Percentiles rank a stretch among this genome's conserved stretches.
These are phyloP conservation scores for Agonopterix alstromeriana DNA, from an alignment of 2,888 invertebrate species.

Conservation along the genomic window DNA sequence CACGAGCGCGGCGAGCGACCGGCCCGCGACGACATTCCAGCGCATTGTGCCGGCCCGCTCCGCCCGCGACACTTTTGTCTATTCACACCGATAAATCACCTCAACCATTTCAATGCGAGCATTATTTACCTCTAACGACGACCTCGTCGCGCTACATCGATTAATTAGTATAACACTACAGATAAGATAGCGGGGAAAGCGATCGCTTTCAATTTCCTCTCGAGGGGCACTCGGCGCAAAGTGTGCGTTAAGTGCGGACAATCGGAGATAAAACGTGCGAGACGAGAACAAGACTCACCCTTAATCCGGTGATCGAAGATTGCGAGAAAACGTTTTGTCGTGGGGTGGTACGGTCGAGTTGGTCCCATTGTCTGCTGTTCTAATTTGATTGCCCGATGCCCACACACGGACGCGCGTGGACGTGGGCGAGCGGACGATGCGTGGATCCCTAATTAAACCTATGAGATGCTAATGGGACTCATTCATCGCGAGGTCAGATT, in stretches of 20 bases:
- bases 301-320: constrained; percentile 77
- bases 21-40: constrained; percentile 17
- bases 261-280: constrained; percentile 76
- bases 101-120: constrained; percentile 56
- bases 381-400: constrained; percentile 61
- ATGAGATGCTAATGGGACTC: constrained; percentile 58
- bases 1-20: constrained; percentile 54
- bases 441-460: constrained; percentile 65
- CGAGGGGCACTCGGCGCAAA: constrained; percentile 74
- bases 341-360: constrained; percentile 62
- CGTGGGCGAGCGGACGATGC: constrained; percentile 52
- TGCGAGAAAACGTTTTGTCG: constrained; percentile 76
- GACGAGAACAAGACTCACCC: constrained; percentile 65
- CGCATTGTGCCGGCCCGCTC: constrained; percentile 9
- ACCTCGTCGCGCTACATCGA: constrained; percentile 62
- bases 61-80: constrained; percentile 72
- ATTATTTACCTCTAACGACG: constrained; percentile 70
- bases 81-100: constrained; percentile 73
- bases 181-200: constrained; percentile 73
- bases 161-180: constrained; percentile 74
- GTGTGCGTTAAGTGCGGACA: constrained; percentile 76
- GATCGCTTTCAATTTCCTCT: constrained; percentile 77
- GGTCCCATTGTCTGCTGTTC: constrained; percentile 64
- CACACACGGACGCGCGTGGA: constrained; percentile 43
- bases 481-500: constrained; percentile 53